Base-by-base conservation (phyloP, 2,113 vertebrate genomes). In the Nothocercus nigrocapillus region DNA sequence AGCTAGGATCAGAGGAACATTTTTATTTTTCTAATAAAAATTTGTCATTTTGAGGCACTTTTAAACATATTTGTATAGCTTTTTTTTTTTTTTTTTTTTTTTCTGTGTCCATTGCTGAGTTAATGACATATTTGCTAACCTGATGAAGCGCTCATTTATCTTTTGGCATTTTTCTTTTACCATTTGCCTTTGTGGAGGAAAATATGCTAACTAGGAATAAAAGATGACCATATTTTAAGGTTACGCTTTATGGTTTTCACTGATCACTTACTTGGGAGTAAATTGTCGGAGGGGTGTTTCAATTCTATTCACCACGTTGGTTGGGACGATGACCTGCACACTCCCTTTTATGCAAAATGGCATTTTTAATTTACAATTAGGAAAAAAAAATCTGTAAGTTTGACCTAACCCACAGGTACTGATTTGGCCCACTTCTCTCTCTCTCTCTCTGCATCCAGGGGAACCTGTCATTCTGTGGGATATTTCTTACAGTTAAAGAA, bases 331-430 rank as follows among this genome's bases (percentile, higher is more conserved):
- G 25, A 66, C 88, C 77, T 94, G 22, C 81, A 80, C 56, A 44
- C 58, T 89, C 47, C 44, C 54, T 86, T 96, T 95, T 86, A 38
- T 88, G 44, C 1, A 4, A 93, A 94, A 84, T 64, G 69, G 32
- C 77, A 86, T 90, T 90, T 94, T 90, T 89, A 79, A 88, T 86
- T 96, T 96, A 90, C 82, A 95, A 67, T 96, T 95, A 82, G 94
- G 92, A 81, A 86, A 72, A 95, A 91, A 95, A 81, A 86, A 70
- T 90, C 83, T 96, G 53, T 82, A 97, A 91, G 20, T 82, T 92
- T 92, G 69, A 95, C 80, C 90, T 49, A 11, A 21, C 20, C 49
- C 49, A 22, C 49, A 9, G 49, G 8, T 49, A 49, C 49, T 47
- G 47, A 49, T 49, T 49, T 49, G 49, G 20, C 67, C 90, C 92